Evolutionary conservation across 2,113 vertebrate species (phyloP).

Genomic region (Andinoacara biseriatus): DNA sequence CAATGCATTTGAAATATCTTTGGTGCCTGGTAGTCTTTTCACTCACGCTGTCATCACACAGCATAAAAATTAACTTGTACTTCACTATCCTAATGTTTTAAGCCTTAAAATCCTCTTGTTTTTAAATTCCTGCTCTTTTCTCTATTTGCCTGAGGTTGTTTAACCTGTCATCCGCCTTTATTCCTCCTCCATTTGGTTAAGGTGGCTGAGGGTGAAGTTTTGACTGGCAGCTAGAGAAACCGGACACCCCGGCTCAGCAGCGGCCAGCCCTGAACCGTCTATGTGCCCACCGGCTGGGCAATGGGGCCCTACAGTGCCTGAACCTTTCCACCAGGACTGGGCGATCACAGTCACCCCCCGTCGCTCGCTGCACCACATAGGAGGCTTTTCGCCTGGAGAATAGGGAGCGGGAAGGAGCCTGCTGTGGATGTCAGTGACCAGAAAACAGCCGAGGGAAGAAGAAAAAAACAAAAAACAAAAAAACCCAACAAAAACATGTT

Average conservation of each 20-base stretch:
- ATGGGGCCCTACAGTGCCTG: slow-evolving; percentile 61
- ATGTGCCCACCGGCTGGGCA: slow-evolving; percentile 72
- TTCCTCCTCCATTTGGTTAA: slow-evolving; percentile 62
- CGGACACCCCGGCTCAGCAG: slow-evolving; percentile 74
- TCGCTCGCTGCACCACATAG: slow-evolving; percentile 62
- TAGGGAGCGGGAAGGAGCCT: slow-evolving; percentile 64
- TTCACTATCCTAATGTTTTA: slow-evolving; percentile 32
- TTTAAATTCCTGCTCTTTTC: slow-evolving; percentile 44
- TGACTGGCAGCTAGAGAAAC: slow-evolving; percentile 80
- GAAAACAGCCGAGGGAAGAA: slow-evolving; percentile 30
- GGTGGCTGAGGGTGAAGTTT: slow-evolving; percentile 71
- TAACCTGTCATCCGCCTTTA: slow-evolving; percentile 72
- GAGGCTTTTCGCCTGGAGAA: slow-evolving; percentile 67
- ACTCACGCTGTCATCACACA: background rate
- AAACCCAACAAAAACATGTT: slow-evolving; percentile 48
- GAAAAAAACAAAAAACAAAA: background rate
- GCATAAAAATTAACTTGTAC: slow-evolving; percentile 14
- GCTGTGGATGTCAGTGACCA: slow-evolving; percentile 76
- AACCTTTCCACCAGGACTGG: slow-evolving; percentile 73
- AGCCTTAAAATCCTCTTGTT: slow-evolving; percentile 30
- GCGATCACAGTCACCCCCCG: slow-evolving; percentile 56
- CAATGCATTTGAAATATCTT: slow-evolving; percentile 29
- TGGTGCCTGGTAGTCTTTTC: slow-evolving; percentile 17
- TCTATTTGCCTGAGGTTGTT: slow-evolving; percentile 60
- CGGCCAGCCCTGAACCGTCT: slow-evolving; percentile 70